A percentile compares a stretch with the other conserved stretches of the same genome.
Conservation (phyloP, 2,113 vertebrate genomes). For the Oncorhynchus keta region DNA sequence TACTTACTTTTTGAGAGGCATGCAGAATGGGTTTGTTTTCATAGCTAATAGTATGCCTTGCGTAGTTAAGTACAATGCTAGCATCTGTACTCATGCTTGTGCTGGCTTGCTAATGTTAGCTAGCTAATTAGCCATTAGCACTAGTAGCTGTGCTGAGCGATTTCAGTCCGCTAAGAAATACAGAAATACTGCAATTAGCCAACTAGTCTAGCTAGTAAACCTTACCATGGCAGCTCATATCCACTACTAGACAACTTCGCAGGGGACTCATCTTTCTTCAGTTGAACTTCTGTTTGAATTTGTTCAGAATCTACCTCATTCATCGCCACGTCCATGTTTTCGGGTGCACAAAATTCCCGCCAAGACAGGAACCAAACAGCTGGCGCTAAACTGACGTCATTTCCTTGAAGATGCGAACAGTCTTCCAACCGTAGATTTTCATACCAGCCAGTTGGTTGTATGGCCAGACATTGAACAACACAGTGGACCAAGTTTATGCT, state of each 20-base stretch:
- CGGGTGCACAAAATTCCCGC: conserved; percentile 7
- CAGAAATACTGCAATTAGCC: no score
- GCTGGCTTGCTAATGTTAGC: background rate
- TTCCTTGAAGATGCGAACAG: background rate
- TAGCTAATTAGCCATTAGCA: no score
- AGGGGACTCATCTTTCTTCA: conserved; percentile 32
- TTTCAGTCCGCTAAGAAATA: no score
- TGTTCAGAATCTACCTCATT: conserved; percentile 30
- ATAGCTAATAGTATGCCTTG: no score
- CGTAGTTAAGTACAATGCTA: no score
- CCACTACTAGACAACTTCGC: conserved; percentile 22
- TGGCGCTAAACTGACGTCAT: conserved; percentile 6
- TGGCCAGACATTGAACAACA: conserved; percentile 3
- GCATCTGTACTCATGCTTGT: no score
- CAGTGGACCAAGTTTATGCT: no score
- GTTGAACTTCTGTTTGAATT: conserved; percentile 13
- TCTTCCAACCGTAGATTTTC: background rate
- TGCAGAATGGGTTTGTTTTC: no score
- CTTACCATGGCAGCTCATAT: conserved; percentile 70
- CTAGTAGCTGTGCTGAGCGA: no score
- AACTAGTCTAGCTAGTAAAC: no score
- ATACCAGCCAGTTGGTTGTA: background rate
- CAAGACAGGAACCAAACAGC: conserved; percentile 6
- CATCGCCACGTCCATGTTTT: conserved; percentile 55
- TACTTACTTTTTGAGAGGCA: no score